Evolutionary conservation across 64 coral and sea anemone species (phyloP).

Genomic region (Montipora efflorescens): DNA sequence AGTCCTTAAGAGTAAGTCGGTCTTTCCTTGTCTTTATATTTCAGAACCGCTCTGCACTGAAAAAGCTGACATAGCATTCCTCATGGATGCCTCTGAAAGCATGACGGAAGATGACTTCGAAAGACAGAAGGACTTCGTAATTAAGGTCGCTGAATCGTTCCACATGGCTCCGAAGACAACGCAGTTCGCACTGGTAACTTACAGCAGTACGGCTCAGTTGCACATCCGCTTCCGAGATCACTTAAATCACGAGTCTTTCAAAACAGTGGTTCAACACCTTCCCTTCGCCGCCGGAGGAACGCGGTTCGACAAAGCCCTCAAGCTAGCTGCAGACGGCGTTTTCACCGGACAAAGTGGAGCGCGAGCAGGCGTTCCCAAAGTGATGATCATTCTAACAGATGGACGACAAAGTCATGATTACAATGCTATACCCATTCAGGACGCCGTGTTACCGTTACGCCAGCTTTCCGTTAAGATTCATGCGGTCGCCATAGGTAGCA

Average conservation of each 20-base stretch:
- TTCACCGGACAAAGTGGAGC: constrained; percentile 46
- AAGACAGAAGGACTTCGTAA: constrained; percentile 63
- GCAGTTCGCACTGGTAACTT: constrained; percentile 71
- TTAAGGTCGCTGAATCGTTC: constrained; percentile 72
- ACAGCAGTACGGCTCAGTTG: constrained; percentile 73
- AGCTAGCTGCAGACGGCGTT: constrained; percentile 69
- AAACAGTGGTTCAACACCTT: constrained; percentile 57
- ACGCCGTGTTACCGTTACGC: constrained; percentile 70
- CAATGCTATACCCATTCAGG: constrained; percentile 59
- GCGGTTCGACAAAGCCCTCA: constrained; percentile 83
- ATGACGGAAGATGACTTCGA: constrained; percentile 62
- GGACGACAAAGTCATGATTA: constrained; percentile 82
- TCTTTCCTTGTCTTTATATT: neutral
- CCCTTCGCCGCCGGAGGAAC: constrained; percentile 57
- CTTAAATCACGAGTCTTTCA: constrained; percentile 46
- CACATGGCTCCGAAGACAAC: constrained; percentile 52
- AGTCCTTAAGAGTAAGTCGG: neutral
- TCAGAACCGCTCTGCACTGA: constrained; percentile 50
- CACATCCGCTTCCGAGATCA: constrained; percentile 69
- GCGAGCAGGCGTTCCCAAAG: constrained; percentile 54
- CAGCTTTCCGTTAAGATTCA: constrained; percentile 65
- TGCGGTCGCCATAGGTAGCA: constrained; percentile 66
- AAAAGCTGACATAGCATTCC: constrained; percentile 76
- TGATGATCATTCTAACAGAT: constrained; percentile 85
- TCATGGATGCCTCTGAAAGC: constrained; percentile 93